These are phyloP conservation scores for Sparidentex hasta DNA, from an alignment of 2,797 vertebrate species.

Conservation along the genomic window DNA sequence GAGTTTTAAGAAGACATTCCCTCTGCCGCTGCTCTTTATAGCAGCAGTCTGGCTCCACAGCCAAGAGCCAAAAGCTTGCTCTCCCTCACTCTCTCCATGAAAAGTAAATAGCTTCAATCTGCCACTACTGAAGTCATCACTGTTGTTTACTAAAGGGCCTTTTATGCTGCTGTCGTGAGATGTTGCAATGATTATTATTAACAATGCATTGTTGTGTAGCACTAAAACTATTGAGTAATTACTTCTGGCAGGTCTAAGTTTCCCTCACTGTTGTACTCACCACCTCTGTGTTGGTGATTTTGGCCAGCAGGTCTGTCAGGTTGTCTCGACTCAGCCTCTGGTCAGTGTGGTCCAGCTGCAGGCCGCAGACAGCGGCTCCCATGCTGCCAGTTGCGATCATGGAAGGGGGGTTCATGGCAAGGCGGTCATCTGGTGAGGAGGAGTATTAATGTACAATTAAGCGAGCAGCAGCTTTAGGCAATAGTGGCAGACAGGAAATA, in stretches of 20 bases:
- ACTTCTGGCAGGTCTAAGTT: slow-evolving; percentile 8
- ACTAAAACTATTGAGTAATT: slow-evolving; percentile 31
- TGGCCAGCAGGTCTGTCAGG: slow-evolving; percentile 94
- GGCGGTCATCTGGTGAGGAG: slow-evolving; percentile 91
- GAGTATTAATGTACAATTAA: slow-evolving; percentile 42
- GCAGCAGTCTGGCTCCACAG: slow-evolving; percentile 79
- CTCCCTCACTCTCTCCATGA: slow-evolving; percentile 64
- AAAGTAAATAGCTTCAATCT: slow-evolving; percentile 84
- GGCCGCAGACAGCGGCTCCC: slow-evolving; percentile 94
- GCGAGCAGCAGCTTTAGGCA: slow-evolving; percentile 29
- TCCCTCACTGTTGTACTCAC: slow-evolving; percentile 84
- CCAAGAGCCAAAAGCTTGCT: slow-evolving; percentile 76
- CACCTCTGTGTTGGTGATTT: slow-evolving; percentile 97
- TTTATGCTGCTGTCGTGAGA: slow-evolving; percentile 70
- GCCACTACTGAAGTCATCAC: slow-evolving; percentile 78
- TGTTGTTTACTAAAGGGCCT: slow-evolving; percentile 70
- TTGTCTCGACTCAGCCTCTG: slow-evolving; percentile 87
- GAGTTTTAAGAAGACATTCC: slow-evolving; percentile 84
- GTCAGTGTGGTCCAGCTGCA: slow-evolving; percentile 91
- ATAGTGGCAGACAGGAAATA: slow-evolving; percentile 14
- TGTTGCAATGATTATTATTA: slow-evolving; percentile 55
- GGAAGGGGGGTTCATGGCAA: slow-evolving; percentile 96
- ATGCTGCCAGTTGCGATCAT: slow-evolving; percentile 98
- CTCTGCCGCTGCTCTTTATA: slow-evolving; percentile 83
- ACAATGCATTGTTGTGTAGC: slow-evolving; percentile 41